These are phyloP conservation scores for Tetragnatha montana DNA, from an alignment of 2,888 invertebrate species.

Conservation along the genomic window DNA sequence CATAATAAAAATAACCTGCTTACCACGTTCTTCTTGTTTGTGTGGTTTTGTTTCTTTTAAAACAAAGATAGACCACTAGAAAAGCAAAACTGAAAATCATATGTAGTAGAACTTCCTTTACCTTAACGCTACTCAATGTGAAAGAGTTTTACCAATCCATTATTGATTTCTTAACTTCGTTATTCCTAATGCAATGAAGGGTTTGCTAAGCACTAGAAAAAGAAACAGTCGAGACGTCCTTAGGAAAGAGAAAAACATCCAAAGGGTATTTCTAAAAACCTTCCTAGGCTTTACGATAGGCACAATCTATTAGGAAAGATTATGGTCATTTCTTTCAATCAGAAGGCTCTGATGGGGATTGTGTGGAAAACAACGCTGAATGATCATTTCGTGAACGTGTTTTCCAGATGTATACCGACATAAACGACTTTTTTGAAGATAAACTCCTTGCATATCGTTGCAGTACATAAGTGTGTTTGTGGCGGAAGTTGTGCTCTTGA, in stretches of 20 bases:
- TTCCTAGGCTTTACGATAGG: neutral
- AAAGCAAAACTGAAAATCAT: too few relatives aligned
- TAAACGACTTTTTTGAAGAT: too few relatives aligned
- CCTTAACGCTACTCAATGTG: too few relatives aligned
- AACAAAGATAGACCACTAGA: too few relatives aligned
- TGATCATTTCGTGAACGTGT: neutral
- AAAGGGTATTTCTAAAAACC: neutral
- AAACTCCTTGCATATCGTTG: too few relatives aligned
- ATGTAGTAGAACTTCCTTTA: too few relatives aligned
- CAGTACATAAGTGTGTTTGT: too few relatives aligned
- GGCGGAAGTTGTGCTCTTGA: too few relatives aligned
- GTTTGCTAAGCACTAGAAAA: neutral
- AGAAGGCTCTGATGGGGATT: neutral
- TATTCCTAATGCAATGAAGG: neutral
- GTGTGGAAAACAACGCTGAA: neutral
- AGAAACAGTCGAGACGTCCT: neutral
- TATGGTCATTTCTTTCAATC: conserved; percentile 1
- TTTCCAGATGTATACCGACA: neutral
- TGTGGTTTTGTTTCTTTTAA: too few relatives aligned
- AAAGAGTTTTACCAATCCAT: too few relatives aligned
- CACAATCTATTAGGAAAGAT: neutral
- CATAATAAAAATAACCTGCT: too few relatives aligned
- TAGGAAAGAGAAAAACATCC: neutral
- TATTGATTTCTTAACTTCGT: neutral
- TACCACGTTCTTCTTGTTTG: too few relatives aligned